Conservation (phyloP, 2,888 invertebrate genomes). For the Smittia aterrima region DNA sequence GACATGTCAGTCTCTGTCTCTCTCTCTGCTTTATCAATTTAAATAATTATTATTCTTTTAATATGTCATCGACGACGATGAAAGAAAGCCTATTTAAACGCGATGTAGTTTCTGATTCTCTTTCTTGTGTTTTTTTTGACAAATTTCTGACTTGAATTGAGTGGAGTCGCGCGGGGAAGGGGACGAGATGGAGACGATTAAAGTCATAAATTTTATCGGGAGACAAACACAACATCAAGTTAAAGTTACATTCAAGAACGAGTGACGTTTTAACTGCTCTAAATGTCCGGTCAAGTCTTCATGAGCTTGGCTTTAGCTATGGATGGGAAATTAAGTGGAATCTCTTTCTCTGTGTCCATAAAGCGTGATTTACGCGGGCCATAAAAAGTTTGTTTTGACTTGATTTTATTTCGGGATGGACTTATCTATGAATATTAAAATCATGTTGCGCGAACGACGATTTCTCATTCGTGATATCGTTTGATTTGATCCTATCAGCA, state of each 20-base stretch:
- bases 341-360: background rate
- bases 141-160: background rate
- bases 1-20: no score
- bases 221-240: background rate
- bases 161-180: background rate
- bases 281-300: background rate
- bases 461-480: no score
- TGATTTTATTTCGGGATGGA: no score
- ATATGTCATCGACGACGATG: background rate
- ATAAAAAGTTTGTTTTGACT: conserved; percentile 1
- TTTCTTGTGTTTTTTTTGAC: background rate
- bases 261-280: background rate
- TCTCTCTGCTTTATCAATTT: background rate
- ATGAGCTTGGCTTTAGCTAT: background rate
- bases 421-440: conserved; percentile 28
- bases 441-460: background rate
- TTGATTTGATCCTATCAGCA: conserved; percentile 5
- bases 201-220: background rate
- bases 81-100: no score
- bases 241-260: background rate
- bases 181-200: background rate
- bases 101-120: no score
- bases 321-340: background rate
- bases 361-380: conserved; percentile 19
- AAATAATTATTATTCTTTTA: background rate